Evolutionary conservation across 2,888 invertebrate species (phyloP).

Genomic region (Biston betularia): DNA sequence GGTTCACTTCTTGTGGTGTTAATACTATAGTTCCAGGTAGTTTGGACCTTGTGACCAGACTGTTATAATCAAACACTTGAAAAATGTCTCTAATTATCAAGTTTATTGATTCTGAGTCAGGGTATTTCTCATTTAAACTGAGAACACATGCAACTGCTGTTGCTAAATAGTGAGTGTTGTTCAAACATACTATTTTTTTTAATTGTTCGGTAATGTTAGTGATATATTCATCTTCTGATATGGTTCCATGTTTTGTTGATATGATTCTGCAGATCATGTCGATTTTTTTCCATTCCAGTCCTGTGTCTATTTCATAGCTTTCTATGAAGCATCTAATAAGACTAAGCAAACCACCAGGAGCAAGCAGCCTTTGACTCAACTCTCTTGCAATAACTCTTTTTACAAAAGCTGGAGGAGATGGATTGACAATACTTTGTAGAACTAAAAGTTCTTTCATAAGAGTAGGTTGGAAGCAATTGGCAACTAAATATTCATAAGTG

Average conservation of each 20-base stretch:
- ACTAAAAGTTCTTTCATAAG: conserved; percentile 90
- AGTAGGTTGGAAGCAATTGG: conserved; percentile 86
- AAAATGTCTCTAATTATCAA: conserved; percentile 61
- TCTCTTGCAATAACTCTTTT: conserved; percentile 86
- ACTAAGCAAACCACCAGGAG: conserved; percentile 88
- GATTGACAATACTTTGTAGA: conserved; percentile 83
- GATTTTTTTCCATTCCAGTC: conserved; percentile 89
- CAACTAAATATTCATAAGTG: conserved; percentile 82
- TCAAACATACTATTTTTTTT: conserved; percentile 72
- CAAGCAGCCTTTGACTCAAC: conserved; percentile 86
- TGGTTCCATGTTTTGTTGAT: conserved; percentile 80
- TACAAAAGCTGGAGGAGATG: conserved; percentile 87
- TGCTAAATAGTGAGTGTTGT: conserved; percentile 73
- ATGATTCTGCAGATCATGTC: conserved; percentile 89
- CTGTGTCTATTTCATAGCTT: conserved; percentile 81
- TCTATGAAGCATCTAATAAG: conserved; percentile 89
- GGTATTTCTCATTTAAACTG: conserved; percentile 80
- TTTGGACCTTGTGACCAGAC: conserved; percentile 49
- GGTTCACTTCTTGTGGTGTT: conserved; percentile 71
- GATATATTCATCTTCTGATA: conserved; percentile 81
- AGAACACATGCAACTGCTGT: conserved; percentile 86
- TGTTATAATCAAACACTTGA: conserved; percentile 60
- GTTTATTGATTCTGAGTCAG: conserved; percentile 66
- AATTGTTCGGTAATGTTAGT: conserved; percentile 83
- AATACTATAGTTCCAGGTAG: conserved; percentile 72